phyloP scores from a whole-genome alignment of 2,797 vertebrate genomes.

The Phrynocephalus guinanensis region DNA sequence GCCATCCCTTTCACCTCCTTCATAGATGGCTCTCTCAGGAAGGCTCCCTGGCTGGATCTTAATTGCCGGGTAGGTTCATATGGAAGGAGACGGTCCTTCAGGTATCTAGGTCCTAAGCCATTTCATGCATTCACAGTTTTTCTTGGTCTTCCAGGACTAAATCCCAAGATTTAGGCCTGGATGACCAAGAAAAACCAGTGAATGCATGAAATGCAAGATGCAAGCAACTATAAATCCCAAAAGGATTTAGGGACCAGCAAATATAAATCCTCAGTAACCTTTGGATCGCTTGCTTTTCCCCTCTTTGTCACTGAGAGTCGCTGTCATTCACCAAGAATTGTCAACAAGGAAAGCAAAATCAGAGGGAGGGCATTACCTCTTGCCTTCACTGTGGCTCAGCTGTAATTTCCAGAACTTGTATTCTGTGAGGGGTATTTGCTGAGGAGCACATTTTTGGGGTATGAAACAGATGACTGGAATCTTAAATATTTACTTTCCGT shows the following conservation, averaged over 20 bases:
- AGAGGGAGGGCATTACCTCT: neutral
- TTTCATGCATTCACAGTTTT: neutral
- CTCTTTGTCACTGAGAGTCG: neutral
- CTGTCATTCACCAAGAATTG: neutral
- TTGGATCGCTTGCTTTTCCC: too few relatives aligned
- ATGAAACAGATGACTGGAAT: slow-evolving; percentile 1
- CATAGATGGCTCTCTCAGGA: too few relatives aligned
- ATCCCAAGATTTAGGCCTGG: neutral
- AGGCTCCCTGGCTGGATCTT: too few relatives aligned
- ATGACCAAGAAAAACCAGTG: neutral
- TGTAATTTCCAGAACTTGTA: slow-evolving; percentile 41
- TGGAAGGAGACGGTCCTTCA: too few relatives aligned
- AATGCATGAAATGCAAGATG: too few relatives aligned
- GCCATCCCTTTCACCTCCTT: too few relatives aligned
- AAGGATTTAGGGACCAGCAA: neutral
- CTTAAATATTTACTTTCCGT: slow-evolving; percentile 32
- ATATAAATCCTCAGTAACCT: neutral
- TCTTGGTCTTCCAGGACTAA: neutral
- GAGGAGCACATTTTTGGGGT: neutral
- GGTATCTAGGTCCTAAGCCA: too few relatives aligned
- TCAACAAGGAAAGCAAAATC: neutral
- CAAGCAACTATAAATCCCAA: neutral
- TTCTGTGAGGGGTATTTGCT: slow-evolving; percentile 38
- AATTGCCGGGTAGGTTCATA: too few relatives aligned
- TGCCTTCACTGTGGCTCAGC: neutral